These are phyloP conservation scores for Habrosyne pyritoides DNA, from an alignment of 2,888 invertebrate species.

Conservation along the genomic window DNA sequence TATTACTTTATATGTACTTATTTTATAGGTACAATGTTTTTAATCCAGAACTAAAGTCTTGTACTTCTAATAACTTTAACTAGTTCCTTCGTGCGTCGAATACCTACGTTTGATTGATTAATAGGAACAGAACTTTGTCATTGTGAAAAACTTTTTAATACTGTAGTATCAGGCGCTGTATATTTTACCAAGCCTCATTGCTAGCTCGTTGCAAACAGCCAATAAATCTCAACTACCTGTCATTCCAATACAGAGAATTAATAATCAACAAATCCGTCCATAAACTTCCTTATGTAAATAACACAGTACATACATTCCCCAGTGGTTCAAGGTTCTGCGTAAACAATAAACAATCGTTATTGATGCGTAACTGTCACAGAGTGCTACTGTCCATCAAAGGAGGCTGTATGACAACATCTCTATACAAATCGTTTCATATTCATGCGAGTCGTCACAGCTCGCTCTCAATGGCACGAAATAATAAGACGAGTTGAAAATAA, in stretches of 20 bases:
- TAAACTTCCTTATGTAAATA: slow-evolving; percentile 27
- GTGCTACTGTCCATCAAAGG: slow-evolving; percentile 62
- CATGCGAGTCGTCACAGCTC: slow-evolving; percentile 60
- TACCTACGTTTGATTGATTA: too few species aligned
- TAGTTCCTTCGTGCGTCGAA: too few species aligned
- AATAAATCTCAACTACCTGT: slow-evolving; percentile 5
- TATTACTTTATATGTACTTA: too few species aligned
- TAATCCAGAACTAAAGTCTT: too few species aligned
- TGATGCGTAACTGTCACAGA: slow-evolving; percentile 58
- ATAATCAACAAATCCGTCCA: slow-evolving; percentile 13
- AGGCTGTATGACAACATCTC: slow-evolving; percentile 73
- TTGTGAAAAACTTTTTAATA: too few species aligned
- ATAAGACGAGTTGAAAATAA: slow-evolving; percentile 61
- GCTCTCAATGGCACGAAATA: slow-evolving; percentile 63
- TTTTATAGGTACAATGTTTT: too few species aligned
- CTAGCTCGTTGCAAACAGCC: not conserved
- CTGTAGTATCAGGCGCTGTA: not conserved
- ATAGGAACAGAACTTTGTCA: too few species aligned
- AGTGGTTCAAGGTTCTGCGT: slow-evolving; percentile 56
- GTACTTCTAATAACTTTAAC: too few species aligned
- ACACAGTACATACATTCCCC: slow-evolving; percentile 11
- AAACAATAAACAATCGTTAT: slow-evolving; percentile 65
- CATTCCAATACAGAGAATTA: slow-evolving; percentile 7
- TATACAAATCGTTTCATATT: slow-evolving; percentile 76
- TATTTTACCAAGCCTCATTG: too few species aligned